Conservation (phyloP, 92 coral and sea anemone genomes). For the Palythoa grandis region DNA sequence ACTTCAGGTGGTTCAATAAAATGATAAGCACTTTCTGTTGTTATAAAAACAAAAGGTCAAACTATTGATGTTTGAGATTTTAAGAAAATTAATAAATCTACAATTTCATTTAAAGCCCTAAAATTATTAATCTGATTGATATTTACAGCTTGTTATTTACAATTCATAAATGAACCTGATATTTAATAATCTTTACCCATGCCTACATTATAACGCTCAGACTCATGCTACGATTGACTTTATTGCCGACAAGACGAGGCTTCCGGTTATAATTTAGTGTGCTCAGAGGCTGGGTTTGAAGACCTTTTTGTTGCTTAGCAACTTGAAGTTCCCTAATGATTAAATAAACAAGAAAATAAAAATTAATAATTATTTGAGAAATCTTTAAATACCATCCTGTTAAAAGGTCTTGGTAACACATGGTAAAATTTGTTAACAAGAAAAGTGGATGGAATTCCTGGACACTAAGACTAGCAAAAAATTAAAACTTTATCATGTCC, state of each 20-base stretch:
- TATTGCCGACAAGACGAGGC: slow-evolving; percentile 85
- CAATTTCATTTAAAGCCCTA: background rate
- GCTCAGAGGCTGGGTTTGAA: slow-evolving; percentile 56
- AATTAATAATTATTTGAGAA: background rate
- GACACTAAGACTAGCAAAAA: no score
- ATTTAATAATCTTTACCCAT: background rate
- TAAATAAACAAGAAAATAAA: background rate
- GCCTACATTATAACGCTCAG: slow-evolving; percentile 89
- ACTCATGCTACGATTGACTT: slow-evolving; percentile 95
- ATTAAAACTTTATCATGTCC: no score
- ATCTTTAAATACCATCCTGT: background rate
- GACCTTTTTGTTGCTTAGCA: slow-evolving; percentile 40
- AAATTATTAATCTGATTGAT: slow-evolving; percentile 6
- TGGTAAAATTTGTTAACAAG: no score
- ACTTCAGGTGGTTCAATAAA: no score
- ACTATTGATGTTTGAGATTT: background rate
- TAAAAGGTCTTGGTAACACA: background rate
- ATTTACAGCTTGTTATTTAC: slow-evolving; percentile 34
- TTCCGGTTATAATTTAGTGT: slow-evolving; percentile 61
- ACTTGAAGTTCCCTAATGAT: slow-evolving; percentile 36
- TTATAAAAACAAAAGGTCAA: no score
- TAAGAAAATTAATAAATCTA: background rate
- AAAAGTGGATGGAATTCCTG: no score
- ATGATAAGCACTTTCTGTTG: no score
- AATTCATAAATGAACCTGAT: background rate